Evolutionary conservation across 2,113 vertebrate genomes (phyloP).

Genomic region (Tragulus kanchil): DNA sequence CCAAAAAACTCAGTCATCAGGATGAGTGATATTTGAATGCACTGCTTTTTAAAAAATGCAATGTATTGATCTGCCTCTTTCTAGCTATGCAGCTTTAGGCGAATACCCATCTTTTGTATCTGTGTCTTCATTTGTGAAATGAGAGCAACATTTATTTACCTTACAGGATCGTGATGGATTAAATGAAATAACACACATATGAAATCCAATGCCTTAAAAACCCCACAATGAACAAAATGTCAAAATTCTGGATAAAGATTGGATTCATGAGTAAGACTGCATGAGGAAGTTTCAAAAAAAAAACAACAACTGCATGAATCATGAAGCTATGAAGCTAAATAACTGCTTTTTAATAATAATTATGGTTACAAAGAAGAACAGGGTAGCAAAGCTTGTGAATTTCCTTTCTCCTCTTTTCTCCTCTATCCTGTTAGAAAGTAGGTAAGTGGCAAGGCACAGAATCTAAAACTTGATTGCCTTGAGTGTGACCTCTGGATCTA

Average conservation of each 20-base stretch:
- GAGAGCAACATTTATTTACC: background rate
- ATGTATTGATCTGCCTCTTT: background rate
- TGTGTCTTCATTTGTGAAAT: background rate
- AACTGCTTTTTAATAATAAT: background rate
- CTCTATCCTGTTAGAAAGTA: background rate
- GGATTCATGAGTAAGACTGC: background rate
- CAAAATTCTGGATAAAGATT: background rate
- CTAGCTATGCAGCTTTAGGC: background rate
- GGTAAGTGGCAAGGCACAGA: conserved; percentile 12
- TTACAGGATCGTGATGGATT: background rate
- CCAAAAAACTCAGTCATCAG: background rate
- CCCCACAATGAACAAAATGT: background rate
- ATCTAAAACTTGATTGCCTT: conserved; percentile 55
- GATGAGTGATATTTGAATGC: background rate
- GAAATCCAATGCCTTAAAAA: background rate
- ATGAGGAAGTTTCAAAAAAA: background rate
- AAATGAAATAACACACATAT: background rate
- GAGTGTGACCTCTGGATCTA: background rate
- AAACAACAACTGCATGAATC: background rate
- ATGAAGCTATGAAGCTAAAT: background rate
- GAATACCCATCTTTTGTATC: background rate
- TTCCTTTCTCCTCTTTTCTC: background rate
- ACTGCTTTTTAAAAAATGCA: background rate
- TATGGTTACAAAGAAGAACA: background rate
- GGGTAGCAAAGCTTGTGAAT: background rate